A percentile compares a stretch with the other conserved stretches of the same genome.
Evolutionary conservation across 2,888 invertebrate species (phyloP).

Genomic region (Drosophila koepferae): DNA sequence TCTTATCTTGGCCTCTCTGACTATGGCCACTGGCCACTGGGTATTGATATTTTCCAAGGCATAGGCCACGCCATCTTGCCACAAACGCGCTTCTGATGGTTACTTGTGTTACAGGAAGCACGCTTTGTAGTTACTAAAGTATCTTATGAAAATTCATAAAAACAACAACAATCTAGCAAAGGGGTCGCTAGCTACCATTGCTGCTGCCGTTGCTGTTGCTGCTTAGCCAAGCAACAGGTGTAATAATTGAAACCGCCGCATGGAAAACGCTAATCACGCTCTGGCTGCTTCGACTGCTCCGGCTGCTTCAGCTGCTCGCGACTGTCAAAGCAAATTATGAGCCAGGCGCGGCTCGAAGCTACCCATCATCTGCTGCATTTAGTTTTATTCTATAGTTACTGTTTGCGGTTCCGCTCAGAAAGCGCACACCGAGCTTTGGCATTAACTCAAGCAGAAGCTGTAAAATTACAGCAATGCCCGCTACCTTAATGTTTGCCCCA

Average conservation of each 20-base stretch:
- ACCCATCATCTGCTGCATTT: slow-evolving; percentile 8
- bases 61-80: slow-evolving; percentile 64
- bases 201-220: slow-evolving; percentile 9
- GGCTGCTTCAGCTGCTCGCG: slow-evolving; percentile 36
- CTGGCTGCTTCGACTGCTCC: slow-evolving; percentile 39
- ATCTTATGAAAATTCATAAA: slow-evolving; percentile 59
- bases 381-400: slow-evolving; percentile 44
- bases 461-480: slow-evolving; percentile 64
- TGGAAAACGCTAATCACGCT: slow-evolving; percentile 77
- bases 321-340: slow-evolving; percentile 61
- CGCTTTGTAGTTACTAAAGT: slow-evolving; percentile 69
- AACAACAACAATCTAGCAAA: slow-evolving; percentile 33
- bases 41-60: slow-evolving; percentile 48
- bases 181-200: slow-evolving; percentile 35
- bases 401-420: slow-evolving; percentile 63
- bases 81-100: slow-evolving; percentile 27
- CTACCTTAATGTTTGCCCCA: slow-evolving; percentile 7
- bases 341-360: slow-evolving; percentile 39
- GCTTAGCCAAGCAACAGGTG: slow-evolving; percentile 77
- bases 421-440: slow-evolving; percentile 42
- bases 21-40: slow-evolving; percentile 42
- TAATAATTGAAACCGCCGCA: slow-evolving; percentile 84
- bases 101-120: slow-evolving; percentile 72
- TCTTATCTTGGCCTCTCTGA: slow-evolving; percentile 41
- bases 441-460: slow-evolving; percentile 73